phyloP scores from a whole-genome alignment of 2,888 invertebrate species.

The Drosophila conformis region DNA sequence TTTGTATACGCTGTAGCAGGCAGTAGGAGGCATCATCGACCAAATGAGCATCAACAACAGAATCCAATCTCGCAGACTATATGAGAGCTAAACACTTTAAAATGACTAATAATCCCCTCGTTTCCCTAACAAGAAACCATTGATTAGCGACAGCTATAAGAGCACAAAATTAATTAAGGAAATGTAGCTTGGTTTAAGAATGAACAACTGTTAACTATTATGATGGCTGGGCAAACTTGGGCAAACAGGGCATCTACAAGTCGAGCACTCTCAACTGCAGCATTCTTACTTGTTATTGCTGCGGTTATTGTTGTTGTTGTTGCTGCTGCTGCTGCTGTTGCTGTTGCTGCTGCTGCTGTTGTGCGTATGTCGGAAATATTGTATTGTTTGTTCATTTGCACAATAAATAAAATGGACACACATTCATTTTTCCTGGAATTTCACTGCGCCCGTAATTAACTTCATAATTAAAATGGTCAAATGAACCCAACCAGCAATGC shows the following conservation, averaged over 20 bases:
- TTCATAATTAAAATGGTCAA: conserved; percentile 69
- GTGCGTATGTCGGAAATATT: conserved; percentile 30
- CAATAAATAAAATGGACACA: conserved; percentile 59
- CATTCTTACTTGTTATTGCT: background rate
- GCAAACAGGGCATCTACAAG: conserved; percentile 1
- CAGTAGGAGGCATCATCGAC: background rate
- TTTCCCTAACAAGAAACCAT: background rate
- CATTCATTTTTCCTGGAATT: conserved; percentile 52
- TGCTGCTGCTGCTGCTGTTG: conserved; percentile 1
- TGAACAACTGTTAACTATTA: background rate
- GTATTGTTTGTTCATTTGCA: conserved; percentile 45
- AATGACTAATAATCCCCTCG: background rate
- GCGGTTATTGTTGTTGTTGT: conserved; percentile 4
- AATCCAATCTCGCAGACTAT: background rate
- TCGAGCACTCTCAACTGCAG: background rate
- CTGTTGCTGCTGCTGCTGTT: background rate
- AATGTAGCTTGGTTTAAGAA: no score
- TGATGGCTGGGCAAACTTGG: background rate
- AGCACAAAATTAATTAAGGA: background rate
- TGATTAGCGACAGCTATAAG: background rate
- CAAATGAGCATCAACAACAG: background rate
- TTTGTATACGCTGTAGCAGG: background rate
- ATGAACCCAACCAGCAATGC: conserved; percentile 46
- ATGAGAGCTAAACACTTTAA: background rate
- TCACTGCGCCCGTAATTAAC: conserved; percentile 62